Evolutionary conservation across 2,888 invertebrate genomes (phyloP).

Genomic region (Pseudolycoriella hygida): DNA sequence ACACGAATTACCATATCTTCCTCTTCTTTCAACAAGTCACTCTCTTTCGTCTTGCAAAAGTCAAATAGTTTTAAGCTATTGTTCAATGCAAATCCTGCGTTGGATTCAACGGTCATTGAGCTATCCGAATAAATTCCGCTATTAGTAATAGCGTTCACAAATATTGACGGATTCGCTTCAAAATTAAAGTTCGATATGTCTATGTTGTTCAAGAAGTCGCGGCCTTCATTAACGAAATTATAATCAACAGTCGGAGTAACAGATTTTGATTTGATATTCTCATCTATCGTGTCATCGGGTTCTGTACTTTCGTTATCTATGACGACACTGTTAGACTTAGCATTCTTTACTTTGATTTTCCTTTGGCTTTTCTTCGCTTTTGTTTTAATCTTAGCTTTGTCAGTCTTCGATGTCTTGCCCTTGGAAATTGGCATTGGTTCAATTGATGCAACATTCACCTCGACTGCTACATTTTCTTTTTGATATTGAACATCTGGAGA

Average conservation of each 20-base stretch:
- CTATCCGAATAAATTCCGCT: neutral
- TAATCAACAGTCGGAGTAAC: neutral
- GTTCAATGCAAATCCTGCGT: neutral
- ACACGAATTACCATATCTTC: conserved; percentile 12
- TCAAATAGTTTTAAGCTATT: neutral
- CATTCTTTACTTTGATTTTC: neutral
- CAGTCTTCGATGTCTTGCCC: neutral
- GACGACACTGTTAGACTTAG: neutral
- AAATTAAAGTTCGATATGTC: neutral
- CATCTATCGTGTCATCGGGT: neutral
- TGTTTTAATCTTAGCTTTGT: neutral
- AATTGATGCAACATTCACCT: neutral
- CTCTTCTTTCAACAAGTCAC: conserved; percentile 11
- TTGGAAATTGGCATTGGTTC: neutral
- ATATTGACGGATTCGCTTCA: conserved; percentile 1
- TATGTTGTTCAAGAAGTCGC: neutral
- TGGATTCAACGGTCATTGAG: neutral
- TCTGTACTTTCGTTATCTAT: neutral
- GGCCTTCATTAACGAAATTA: neutral
- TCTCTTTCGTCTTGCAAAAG: conserved; percentile 3
- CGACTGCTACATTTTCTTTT: neutral
- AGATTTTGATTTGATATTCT: neutral
- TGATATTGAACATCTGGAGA: neutral
- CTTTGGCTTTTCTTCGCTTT: neutral
- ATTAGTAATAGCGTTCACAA: neutral